phyloP scores from a whole-genome alignment of 2,797 vertebrate species.

The Leuciscus waleckii region DNA sequence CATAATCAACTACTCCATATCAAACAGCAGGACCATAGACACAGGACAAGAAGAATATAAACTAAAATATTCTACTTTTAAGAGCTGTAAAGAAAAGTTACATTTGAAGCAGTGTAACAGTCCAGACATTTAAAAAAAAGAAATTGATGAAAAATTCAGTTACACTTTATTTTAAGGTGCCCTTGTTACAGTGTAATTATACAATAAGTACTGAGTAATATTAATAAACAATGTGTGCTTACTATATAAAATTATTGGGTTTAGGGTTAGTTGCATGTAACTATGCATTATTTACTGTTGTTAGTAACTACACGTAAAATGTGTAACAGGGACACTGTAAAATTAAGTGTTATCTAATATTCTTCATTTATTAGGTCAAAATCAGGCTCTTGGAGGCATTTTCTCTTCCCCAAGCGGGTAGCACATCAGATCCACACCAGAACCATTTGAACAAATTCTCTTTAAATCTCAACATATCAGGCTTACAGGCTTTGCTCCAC shows the following conservation, averaged over 20 bases:
- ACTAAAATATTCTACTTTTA: constrained; percentile 56
- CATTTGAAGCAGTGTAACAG: constrained; percentile 21
- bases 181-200: not conserved
- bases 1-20: constrained; percentile 64
- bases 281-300: not conserved
- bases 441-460: not conserved
- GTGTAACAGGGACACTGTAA: not conserved
- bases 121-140: not conserved
- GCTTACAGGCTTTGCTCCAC: not conserved
- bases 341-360: not conserved
- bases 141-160: not conserved
- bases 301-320: not conserved
- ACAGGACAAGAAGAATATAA: constrained; percentile 29
- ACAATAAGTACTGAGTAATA: not conserved
- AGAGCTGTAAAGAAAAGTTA: constrained; percentile 33
- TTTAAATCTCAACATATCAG: not conserved
- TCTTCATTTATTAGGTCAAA: not conserved
- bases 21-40: constrained; percentile 57
- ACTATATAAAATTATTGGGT: not conserved
- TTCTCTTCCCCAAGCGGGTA: constrained; percentile 8
- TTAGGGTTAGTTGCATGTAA: not conserved
- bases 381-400: constrained; percentile 16
- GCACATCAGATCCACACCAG: not conserved
- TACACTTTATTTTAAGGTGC: not conserved
- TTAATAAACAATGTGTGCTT: not conserved